Evolutionary conservation across 2,113 vertebrate genomes (phyloP).

Genomic region (Apteryx mantelli): DNA sequence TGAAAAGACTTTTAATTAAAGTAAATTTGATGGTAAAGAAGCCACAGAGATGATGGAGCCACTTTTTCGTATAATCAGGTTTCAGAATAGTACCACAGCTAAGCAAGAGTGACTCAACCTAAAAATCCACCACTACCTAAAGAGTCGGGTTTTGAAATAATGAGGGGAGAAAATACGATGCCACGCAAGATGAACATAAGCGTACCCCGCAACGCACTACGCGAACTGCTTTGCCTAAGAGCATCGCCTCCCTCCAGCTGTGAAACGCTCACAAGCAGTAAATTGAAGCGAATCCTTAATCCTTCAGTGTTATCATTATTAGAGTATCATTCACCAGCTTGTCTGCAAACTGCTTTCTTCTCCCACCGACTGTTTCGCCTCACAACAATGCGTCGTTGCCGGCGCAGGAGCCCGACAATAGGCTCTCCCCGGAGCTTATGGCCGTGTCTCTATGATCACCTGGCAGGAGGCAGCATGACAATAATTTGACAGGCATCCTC

Average conservation of each 20-base stretch:
- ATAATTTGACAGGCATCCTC: slow-evolving; percentile 61
- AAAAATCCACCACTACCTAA: neutral
- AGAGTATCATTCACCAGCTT: slow-evolving; percentile 63
- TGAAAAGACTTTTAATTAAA: neutral
- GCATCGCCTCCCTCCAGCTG: neutral
- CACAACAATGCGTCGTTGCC: slow-evolving; percentile 41
- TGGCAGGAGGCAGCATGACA: slow-evolving; percentile 72
- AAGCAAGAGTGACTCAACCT: neutral
- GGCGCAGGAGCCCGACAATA: slow-evolving; percentile 56
- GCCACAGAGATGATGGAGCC: neutral
- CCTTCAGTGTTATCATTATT: slow-evolving; percentile 29
- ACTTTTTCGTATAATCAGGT: neutral
- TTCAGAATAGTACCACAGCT: neutral
- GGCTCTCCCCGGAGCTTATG: slow-evolving; percentile 63
- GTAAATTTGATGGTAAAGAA: neutral
- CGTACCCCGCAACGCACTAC: neutral
- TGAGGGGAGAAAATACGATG: neutral
- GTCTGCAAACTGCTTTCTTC: slow-evolving; percentile 50
- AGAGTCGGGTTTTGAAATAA: neutral
- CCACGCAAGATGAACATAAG: neutral
- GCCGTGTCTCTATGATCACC: slow-evolving; percentile 41
- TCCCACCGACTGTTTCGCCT: slow-evolving; percentile 18
- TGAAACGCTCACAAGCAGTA: neutral
- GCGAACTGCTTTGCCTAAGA: neutral
- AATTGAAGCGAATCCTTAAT: neutral